Conservation (phyloP, 2,113 vertebrate genomes). For the Chlamydotis undulata region DNA sequence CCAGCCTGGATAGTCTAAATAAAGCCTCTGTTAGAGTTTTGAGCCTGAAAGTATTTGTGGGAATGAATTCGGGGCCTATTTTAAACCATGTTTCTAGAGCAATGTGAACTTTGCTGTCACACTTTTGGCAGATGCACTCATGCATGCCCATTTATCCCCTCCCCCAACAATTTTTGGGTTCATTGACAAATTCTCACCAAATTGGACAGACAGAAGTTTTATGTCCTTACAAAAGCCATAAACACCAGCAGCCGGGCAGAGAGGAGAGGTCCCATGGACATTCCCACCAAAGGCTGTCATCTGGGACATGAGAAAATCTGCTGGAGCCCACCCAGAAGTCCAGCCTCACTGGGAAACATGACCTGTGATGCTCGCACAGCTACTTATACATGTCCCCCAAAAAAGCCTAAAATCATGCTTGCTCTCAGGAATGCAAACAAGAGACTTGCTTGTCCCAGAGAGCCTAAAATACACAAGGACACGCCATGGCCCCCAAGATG, state of each 20-base stretch:
- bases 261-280: not conserved
- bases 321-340: fast-evolving
- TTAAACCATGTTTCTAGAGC: not conserved
- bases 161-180: not conserved
- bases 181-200: not conserved
- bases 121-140: not conserved
- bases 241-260: not conserved
- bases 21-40: not conserved
- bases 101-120: not conserved
- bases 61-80: not conserved
- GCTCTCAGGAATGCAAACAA: not conserved
- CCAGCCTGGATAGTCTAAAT: not conserved
- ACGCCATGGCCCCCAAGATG: not conserved
- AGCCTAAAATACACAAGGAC: not conserved
- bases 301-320: not conserved
- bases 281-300: not conserved
- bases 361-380: not conserved
- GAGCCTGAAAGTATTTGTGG: not conserved
- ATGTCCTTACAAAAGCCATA: not conserved
- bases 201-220: not conserved
- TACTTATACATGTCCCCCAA: fast-evolving
- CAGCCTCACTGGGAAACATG: not conserved
- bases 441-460: not conserved
- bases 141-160: not conserved
- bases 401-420: not conserved